Percentiles rank a stretch among this genome's conserved stretches.
Conservation (phyloP, 2,113 vertebrate genomes). For the Crotalus horridus region DNA sequence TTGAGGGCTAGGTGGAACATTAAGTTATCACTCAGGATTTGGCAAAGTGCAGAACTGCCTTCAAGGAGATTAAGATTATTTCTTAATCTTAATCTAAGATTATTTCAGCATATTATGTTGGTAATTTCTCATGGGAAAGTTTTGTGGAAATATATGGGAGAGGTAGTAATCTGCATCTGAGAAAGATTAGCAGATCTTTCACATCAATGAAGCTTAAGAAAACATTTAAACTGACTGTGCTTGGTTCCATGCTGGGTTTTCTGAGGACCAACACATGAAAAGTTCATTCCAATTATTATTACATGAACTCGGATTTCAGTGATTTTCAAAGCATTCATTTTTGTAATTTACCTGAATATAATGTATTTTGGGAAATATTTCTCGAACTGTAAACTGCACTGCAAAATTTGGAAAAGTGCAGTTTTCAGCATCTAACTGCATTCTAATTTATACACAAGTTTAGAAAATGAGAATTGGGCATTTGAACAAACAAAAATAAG, state of each 20-base stretch:
- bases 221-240: neutral
- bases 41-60: neutral
- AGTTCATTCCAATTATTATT: neutral
- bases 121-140: constrained; percentile 12
- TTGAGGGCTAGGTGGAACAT: neutral
- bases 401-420: neutral
- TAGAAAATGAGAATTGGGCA: neutral
- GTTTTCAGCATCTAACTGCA: neutral
- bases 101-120: neutral
- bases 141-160: neutral
- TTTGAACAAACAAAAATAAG: neutral
- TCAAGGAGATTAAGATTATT: neutral
- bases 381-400: neutral
- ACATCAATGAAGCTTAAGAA: neutral
- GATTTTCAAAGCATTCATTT: neutral
- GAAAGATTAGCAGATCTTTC: neutral
- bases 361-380: neutral
- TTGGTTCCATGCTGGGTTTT: neutral
- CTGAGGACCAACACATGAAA: neutral
- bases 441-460: neutral
- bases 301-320: neutral
- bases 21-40: neutral
- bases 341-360: neutral
- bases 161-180: neutral
- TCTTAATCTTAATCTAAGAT: neutral